Percentiles rank a stretch among this genome's conserved stretches.
Evolutionary conservation across 2,113 vertebrate species (phyloP).

Genomic region (Hemiscyllium ocellatum): DNA sequence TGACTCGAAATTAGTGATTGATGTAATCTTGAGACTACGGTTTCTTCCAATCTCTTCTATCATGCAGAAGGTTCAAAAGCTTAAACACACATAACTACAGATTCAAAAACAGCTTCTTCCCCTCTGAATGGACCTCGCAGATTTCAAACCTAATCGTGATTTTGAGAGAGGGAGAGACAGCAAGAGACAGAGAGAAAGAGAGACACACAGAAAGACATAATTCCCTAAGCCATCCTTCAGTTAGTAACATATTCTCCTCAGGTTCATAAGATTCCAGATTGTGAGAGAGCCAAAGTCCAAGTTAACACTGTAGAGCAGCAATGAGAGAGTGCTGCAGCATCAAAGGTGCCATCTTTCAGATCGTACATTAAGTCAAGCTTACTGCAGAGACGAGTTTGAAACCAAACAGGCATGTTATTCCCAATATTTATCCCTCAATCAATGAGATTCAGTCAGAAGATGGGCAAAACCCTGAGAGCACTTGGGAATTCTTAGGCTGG

Average conservation of each 20-base stretch:
- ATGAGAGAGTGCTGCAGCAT: background rate
- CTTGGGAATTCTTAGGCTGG: background rate
- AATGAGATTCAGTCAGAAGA: background rate
- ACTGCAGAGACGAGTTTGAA: background rate
- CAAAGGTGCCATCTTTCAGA: background rate
- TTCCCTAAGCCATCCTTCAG: background rate
- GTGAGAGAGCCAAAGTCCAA: background rate
- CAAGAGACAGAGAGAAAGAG: too few species aligned
- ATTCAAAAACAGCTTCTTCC: too few species aligned
- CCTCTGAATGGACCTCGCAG: too few species aligned
- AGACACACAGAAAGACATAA: background rate
- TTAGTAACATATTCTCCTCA: background rate
- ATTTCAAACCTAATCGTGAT: too few species aligned
- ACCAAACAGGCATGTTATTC: background rate
- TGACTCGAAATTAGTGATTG: background rate
- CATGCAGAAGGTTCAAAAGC: too few species aligned
- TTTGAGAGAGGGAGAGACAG: too few species aligned
- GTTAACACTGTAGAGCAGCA: background rate
- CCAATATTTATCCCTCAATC: background rate
- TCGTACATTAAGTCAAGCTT: too few species aligned
- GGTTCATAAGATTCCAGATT: background rate
- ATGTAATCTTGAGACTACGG: background rate
- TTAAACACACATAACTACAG: too few species aligned
- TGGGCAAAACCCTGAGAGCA: background rate
- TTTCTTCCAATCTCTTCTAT: too few species aligned